Conservation (phyloP, 2,888 invertebrate species). For the Heliconius charithonia region DNA sequence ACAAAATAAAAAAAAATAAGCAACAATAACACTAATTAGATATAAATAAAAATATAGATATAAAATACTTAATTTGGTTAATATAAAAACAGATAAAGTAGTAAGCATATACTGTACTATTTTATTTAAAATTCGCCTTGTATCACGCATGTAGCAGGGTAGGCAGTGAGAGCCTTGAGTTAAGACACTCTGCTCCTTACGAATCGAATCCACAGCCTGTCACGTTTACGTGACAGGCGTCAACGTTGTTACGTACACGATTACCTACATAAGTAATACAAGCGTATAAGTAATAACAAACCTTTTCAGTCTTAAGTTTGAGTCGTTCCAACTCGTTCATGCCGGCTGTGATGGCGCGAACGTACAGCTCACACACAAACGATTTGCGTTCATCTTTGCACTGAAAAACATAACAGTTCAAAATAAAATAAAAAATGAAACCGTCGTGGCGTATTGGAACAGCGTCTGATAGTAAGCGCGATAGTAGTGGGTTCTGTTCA, state of each 20-base stretch:
- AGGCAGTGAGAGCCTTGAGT: neutral
- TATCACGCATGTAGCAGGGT: neutral
- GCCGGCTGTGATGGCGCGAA: constrained; percentile 89
- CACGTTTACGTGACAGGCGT: too few relatives aligned
- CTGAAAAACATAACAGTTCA: constrained; percentile 63
- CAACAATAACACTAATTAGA: too few relatives aligned
- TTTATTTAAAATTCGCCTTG: neutral
- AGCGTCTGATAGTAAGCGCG: neutral
- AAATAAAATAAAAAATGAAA: neutral
- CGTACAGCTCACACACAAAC: constrained; percentile 88
- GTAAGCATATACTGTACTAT: too few relatives aligned
- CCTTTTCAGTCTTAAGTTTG: constrained; percentile 83
- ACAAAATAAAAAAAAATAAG: too few relatives aligned
- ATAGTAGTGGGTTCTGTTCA: too few relatives aligned
- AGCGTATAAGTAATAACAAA: constrained; percentile 42
- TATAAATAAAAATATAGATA: too few relatives aligned
- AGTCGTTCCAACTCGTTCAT: constrained; percentile 89
- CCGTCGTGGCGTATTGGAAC: neutral
- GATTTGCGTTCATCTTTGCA: constrained; percentile 83
- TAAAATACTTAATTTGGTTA: too few relatives aligned
- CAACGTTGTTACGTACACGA: too few relatives aligned
- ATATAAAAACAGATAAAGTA: too few relatives aligned
- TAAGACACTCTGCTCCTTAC: neutral
- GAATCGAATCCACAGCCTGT: too few relatives aligned
- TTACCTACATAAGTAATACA: too few relatives aligned